phyloP scores from a whole-genome alignment of 2,797 vertebrate species.

The Oceanodroma leucorhoa region DNA sequence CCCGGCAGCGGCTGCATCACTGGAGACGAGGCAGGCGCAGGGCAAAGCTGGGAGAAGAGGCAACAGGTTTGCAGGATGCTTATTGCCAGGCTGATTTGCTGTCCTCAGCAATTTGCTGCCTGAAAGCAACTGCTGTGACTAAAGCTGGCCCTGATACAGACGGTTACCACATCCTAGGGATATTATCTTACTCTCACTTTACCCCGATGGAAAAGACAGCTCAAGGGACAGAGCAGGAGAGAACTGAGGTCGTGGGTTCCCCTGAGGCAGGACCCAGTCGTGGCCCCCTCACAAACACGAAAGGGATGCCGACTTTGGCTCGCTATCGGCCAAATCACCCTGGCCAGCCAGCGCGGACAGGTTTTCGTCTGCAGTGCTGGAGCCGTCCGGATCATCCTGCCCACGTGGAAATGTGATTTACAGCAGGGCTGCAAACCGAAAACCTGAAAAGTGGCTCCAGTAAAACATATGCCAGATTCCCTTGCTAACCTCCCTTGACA shows the following conservation, averaged over 20 bases:
- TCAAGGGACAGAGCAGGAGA: not conserved
- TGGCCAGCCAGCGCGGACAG: not conserved
- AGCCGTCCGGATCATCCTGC: not conserved
- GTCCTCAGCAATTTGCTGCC: constrained; percentile 23
- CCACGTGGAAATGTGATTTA: not conserved
- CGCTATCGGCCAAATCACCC: accelerated
- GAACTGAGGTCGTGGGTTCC: not conserved
- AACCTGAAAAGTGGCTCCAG: not conserved
- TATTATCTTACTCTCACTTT: constrained; percentile 9
- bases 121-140: constrained; percentile 10
- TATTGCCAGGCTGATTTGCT: constrained; percentile 32
- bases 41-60: not conserved
- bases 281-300: not conserved
- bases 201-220: not conserved
- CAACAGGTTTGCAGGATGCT: constrained; percentile 1
- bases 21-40: accelerated
- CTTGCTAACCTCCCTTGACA: not conserved
- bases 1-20: accelerated
- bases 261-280: not conserved
- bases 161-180: not conserved
- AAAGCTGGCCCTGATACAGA: not conserved
- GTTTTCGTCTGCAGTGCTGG: accelerated
- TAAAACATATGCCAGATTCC: not conserved
- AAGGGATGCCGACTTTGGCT: not conserved
- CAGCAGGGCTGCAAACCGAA: not conserved